Base-by-base conservation (phyloP, 2,113 vertebrate genomes). In the Nyctereutes procyonoides region DNA sequence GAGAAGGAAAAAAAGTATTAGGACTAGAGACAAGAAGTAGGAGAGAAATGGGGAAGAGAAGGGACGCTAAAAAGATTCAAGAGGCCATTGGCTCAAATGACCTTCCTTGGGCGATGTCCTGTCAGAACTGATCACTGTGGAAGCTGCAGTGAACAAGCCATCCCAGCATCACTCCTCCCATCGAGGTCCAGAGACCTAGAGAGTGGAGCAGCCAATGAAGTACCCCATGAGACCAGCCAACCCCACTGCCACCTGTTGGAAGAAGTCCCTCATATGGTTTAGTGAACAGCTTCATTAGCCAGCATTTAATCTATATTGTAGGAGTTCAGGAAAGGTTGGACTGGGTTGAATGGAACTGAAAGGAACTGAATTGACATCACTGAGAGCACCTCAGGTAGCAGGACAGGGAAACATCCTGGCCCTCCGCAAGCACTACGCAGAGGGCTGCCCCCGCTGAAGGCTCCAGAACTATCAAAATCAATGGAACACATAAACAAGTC, bases 401-500 rank as follows among this genome's bases (percentile, higher is more conserved):
- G 32, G 19, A 95, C 77, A 85, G 82, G 38, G 48, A 43, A 58
- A 48, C n/a, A 32, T n/a, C 71, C 48, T 30, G 17, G 56, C 20
- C 35, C 35, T 77, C 51, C 53, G 2, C 0, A 1, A 69, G 63
- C 62, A 88, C 63, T 35, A 3, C 38, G 80, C 67, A 69, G 56
- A 91, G 56, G 55, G 4, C 12, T 92, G 89, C 43, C 79, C 53
- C 65, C 60, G 32, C 26, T 19, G 32, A 97, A 86, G 67, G 69
- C 83, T 71, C 38, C 1, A 20, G 55, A 53, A 95, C 92, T 77
- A 97, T 83, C 90, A 84, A 77, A 97, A 93, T 53, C 93, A 96
- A 93, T 79, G 74, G 82, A 88, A 69, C 12, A 14, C 62, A 79
- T 85, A 93, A 95, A 96, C 63, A 97, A 94, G 77, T 92, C 90